phyloP scores from a whole-genome alignment of 1,140 invertebrate genomes.

The Halesus radiatus region DNA sequence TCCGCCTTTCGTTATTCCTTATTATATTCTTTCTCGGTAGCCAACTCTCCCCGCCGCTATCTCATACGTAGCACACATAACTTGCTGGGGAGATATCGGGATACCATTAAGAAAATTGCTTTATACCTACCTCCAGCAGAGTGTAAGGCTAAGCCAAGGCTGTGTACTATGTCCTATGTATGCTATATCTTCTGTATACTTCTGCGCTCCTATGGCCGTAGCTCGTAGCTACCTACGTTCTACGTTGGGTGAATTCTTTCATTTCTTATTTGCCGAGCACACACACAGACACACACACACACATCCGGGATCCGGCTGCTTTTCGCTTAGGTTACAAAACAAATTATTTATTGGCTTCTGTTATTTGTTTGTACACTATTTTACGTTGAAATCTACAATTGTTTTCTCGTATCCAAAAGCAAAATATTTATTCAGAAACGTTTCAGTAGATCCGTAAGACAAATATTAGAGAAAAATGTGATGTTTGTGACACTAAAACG shows the following conservation, averaged over 20 bases:
- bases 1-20: slow-evolving; percentile 16
- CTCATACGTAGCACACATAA: slow-evolving; percentile 53
- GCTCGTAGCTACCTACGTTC: background rate
- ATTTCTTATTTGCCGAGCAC: slow-evolving; percentile 31
- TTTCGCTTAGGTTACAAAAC: slow-evolving; percentile 37
- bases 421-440: too few relatives aligned
- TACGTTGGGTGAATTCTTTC: slow-evolving; percentile 11
- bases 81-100: slow-evolving; percentile 56
- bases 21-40: slow-evolving; percentile 43
- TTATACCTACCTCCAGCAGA: slow-evolving; percentile 56
- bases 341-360: slow-evolving; percentile 7
- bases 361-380: slow-evolving; percentile 6
- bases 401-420: too few relatives aligned
- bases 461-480: too few relatives aligned
- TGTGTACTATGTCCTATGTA: slow-evolving; percentile 29
- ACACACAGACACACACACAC: slow-evolving; percentile 20
- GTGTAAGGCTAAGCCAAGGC: slow-evolving; percentile 52
- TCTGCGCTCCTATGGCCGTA: background rate
- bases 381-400: background rate
- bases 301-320: background rate
- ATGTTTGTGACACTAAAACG: too few relatives aligned
- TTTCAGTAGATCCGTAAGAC: too few relatives aligned
- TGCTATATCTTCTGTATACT: background rate
- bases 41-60: slow-evolving; percentile 31
- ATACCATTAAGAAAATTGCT: slow-evolving; percentile 59